Evolutionary conservation across 1,140 invertebrate genomes (phyloP).

Genomic region (Pristionchus pacificus): DNA sequence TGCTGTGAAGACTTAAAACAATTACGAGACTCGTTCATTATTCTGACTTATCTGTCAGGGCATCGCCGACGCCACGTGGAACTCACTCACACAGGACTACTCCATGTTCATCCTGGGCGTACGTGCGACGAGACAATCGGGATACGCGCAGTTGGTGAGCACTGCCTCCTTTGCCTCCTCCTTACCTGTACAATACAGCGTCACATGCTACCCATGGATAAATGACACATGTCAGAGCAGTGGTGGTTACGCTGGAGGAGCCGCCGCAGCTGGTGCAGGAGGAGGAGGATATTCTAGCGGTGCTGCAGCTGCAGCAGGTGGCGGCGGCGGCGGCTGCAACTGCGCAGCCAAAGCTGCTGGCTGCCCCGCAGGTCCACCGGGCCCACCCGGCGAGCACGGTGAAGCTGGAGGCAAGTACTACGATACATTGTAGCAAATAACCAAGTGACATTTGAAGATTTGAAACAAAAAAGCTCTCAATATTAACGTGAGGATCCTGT

Average conservation of each 20-base stretch:
- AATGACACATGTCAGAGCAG: no score
- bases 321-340: slow-evolving; percentile 1
- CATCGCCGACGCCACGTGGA: neutral
- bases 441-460: neutral
- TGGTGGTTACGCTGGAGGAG: neutral
- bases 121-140: neutral
- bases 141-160: neutral
- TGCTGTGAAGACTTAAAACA: slow-evolving; percentile 5
- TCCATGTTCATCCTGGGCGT: neutral
- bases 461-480: no score
- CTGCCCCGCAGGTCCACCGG: slow-evolving; percentile 66
- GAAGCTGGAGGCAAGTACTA: slow-evolving; percentile 60
- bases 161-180: no score
- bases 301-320: neutral
- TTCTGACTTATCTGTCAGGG: slow-evolving; percentile 1
- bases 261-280: slow-evolving; percentile 1
- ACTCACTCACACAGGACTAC: neutral
- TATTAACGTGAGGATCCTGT: no score
- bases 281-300: no score
- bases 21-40: neutral
- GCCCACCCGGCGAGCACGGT: slow-evolving; percentile 65
- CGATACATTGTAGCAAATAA: neutral
- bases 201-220: no score
- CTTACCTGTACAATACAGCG: no score
- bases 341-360: slow-evolving; percentile 23